Evolutionary conservation across 2,888 invertebrate genomes (phyloP).

Genomic region (Eupithecia subumbrata): DNA sequence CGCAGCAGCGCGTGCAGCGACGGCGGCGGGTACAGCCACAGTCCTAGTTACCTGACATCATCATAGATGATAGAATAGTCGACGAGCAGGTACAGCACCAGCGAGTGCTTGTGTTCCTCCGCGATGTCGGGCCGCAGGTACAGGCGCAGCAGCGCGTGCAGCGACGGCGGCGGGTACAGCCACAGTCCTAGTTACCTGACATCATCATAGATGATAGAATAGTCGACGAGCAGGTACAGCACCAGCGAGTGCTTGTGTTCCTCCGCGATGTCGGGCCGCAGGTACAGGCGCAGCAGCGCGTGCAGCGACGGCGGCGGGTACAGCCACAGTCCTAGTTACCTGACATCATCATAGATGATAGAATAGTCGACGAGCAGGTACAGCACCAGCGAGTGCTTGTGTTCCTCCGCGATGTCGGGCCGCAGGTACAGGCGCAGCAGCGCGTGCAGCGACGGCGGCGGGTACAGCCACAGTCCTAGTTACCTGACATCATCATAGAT

Average conservation of each 20-base stretch:
- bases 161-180: slow-evolving; percentile 92
- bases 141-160: slow-evolving; percentile 90
- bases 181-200: no score
- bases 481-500: slow-evolving; percentile 86
- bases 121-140: slow-evolving; percentile 88
- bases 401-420: slow-evolving; percentile 85
- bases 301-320: slow-evolving; percentile 95
- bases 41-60: no score
- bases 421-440: slow-evolving; percentile 89
- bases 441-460: slow-evolving; percentile 92
- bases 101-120: slow-evolving; percentile 89
- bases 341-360: slow-evolving; percentile 86
- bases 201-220: slow-evolving; percentile 88
- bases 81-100: slow-evolving; percentile 91
- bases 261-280: slow-evolving; percentile 87
- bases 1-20: slow-evolving; percentile 91
- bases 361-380: slow-evolving; percentile 93
- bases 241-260: slow-evolving; percentile 91
- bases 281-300: slow-evolving; percentile 89
- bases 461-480: no score
- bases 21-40: slow-evolving; percentile 92
- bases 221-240: slow-evolving; percentile 92
- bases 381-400: slow-evolving; percentile 91
- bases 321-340: no score
- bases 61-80: slow-evolving; percentile 90